These are phyloP conservation scores for Malurus cyaneus DNA, from an alignment of 2,113 vertebrate species.

Conservation along the genomic window DNA sequence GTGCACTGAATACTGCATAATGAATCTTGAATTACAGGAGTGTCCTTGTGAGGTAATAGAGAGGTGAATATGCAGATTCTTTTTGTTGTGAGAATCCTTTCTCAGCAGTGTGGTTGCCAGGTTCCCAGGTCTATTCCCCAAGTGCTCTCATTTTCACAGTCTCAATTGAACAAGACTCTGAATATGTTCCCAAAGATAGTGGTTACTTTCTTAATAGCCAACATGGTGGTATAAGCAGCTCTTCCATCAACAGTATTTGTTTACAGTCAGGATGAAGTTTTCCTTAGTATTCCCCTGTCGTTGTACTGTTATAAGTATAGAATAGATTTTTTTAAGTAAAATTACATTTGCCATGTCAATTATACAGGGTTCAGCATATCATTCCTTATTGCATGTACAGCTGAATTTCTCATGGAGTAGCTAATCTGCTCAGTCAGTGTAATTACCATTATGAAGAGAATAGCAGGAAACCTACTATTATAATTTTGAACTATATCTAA, in stretches of 20 bases:
- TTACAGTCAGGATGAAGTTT: constrained; percentile 52
- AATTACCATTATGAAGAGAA: constrained; percentile 12
- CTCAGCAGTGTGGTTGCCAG: constrained; percentile 45
- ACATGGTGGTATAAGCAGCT: neutral
- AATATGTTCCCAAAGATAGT: constrained; percentile 33
- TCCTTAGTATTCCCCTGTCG: neutral
- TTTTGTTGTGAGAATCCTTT: neutral
- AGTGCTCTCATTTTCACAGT: constrained; percentile 50
- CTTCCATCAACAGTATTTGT: constrained; percentile 55
- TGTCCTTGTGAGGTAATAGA: neutral
- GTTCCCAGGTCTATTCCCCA: constrained; percentile 42
- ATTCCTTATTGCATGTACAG: neutral
- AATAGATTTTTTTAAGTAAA: constrained; percentile 18
- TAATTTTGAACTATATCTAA: constrained; percentile 8
- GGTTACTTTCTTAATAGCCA: constrained; percentile 35
- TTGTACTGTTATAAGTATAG: neutral
- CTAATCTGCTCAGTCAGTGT: neutral
- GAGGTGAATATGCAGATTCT: constrained; percentile 23
- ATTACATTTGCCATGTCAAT: neutral
- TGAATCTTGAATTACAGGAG: neutral
- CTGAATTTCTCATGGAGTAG: constrained; percentile 27
- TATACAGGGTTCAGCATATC: neutral
- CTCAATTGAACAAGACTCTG: constrained; percentile 23
- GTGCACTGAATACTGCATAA: neutral
- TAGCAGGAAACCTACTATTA: neutral